Evolutionary conservation across 1,140 invertebrate genomes (phyloP).

Genomic region (Kradibia gibbosae): DNA sequence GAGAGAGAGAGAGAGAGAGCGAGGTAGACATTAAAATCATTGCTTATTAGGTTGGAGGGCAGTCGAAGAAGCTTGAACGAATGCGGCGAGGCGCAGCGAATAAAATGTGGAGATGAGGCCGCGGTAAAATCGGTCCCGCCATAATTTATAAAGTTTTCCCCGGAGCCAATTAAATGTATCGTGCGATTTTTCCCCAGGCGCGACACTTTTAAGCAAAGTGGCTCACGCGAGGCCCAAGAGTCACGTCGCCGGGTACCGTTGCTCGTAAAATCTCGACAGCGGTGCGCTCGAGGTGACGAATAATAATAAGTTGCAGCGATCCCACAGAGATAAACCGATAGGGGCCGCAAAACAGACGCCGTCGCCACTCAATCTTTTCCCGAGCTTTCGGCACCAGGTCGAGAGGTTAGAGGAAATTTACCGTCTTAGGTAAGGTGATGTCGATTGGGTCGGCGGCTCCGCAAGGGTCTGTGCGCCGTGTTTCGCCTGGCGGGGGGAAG

Average conservation of each 20-base stretch:
- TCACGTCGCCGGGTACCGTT: conserved; percentile 8
- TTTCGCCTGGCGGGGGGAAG: no score
- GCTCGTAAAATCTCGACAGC: conserved; percentile 4
- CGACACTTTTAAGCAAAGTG: neutral
- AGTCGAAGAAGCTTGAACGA: neutral
- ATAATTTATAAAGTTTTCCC: neutral
- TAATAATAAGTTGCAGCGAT: conserved; percentile 3
- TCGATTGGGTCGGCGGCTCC: neutral
- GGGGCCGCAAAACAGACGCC: neutral
- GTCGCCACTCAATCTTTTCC: neutral
- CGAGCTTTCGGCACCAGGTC: neutral
- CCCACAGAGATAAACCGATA: conserved; percentile 4
- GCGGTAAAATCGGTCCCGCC: neutral
- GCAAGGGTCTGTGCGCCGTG: no score
- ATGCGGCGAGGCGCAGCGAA: neutral
- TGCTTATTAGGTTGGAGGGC: neutral
- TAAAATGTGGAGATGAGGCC: neutral
- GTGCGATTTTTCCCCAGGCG: neutral
- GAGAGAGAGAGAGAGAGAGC: neutral
- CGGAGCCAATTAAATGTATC: conserved; percentile 15
- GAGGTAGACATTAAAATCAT: neutral
- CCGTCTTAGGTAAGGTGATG: neutral
- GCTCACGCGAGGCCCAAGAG: neutral
- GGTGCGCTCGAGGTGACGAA: conserved; percentile 4
- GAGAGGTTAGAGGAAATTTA: conserved; percentile 4